Evolutionary conservation across 2,888 invertebrate genomes (phyloP), one percentile per base, ranked within the genome.

Genomic region (Eristalinus sepulchralis): DNA sequence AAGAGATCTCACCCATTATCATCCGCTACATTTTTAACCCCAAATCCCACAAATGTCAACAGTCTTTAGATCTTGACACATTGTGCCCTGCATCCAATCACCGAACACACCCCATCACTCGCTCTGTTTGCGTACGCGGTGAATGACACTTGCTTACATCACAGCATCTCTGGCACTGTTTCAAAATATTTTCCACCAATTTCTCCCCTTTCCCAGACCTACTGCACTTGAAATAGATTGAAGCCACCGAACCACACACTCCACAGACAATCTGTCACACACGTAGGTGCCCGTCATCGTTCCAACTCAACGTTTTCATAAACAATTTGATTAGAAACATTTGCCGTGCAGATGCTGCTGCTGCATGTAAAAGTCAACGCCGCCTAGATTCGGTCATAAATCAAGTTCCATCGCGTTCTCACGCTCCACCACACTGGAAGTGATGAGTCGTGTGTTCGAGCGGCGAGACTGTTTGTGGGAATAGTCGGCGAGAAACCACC

Each of bases 281-380:
- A 11, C 57, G 27, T 27, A 27, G 0, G 10, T 10, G 57, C 13
- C 2, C 11, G 57, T 24, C 57, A 55, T 55, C 39, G 39, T 13
- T 13, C 22, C 57, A 57, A 27, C 36, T 67, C 47, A 55, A 63
- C 75, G 72, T 84, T 80, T 76, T 67, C 84, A 84, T 84, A 71
- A 17, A 13, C 80, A 80, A 71, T 67, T 80, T 72, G 84, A 84
- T 84, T 84, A 84, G 84, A 80, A 80, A 80, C 84, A 84, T 76
- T 84, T 84, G 84, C 72, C 80, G 24, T 22, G 20, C 80, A 84
- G 71, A 80, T 80, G 80, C 8, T 31, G 80, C 8, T 31, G 22
- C 24, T 13, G 8, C 57, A 71, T 24, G 63, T 73, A 55, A 33
- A 39, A n/a, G 20, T 17, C 17, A n/a, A n/a, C 47, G 8, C 0